Conservation (phyloP, 2,113 vertebrate species). For the Aegypius monachus region DNA sequence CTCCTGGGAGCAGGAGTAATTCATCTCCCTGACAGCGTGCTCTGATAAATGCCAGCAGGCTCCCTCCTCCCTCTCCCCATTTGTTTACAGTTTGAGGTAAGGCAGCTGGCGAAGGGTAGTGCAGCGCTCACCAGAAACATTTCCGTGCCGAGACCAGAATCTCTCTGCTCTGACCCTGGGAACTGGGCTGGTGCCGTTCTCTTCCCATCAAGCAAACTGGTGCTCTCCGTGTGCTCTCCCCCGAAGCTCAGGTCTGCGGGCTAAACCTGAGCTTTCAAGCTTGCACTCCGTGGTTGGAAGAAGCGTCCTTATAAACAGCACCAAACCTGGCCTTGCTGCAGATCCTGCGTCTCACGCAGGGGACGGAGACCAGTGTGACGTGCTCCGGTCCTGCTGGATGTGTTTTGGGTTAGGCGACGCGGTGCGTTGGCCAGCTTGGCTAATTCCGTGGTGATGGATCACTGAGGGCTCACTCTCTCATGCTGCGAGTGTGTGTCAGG, state of each 20-base stretch:
- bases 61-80: background rate
- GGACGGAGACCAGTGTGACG: rapidly evolving
- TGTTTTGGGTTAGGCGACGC: background rate
- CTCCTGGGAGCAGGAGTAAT: slow-evolving; percentile 26
- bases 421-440: background rate
- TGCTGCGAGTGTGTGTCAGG: background rate
- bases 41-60: slow-evolving; percentile 20
- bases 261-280: background rate
- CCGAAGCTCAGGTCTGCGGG: background rate
- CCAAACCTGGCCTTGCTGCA: background rate
- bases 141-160: background rate
- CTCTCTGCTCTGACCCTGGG: background rate
- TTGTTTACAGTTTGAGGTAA: background rate
- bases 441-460: background rate
- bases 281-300: background rate
- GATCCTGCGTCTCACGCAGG: background rate
- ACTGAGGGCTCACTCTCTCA: rapidly evolving
- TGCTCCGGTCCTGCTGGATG: background rate
- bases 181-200: background rate
- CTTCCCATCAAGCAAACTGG: background rate
- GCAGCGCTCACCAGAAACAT: background rate
- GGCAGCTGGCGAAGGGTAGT: background rate
- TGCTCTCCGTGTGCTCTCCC: rapidly evolving
- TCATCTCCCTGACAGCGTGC: slow-evolving; percentile 14
- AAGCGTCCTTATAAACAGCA: background rate